Evolutionary conservation across 2,888 invertebrate species (phyloP).

Genomic region (Eupeodes luniger): DNA sequence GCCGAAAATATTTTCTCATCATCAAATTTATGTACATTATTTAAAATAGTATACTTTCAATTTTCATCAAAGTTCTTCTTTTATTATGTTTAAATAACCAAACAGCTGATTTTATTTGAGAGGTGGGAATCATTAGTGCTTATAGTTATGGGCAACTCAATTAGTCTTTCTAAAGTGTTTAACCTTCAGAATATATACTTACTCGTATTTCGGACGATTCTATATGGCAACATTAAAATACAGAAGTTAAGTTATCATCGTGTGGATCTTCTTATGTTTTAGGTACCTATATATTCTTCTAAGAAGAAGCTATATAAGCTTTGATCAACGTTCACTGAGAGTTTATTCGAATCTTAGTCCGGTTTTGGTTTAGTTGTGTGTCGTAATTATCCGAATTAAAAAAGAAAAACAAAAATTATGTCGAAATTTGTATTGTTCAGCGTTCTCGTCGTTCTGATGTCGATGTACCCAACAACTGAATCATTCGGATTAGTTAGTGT

Average conservation of each 20-base stretch:
- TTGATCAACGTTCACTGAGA: conserved; percentile 50
- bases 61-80: not conserved
- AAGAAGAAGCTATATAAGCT: conserved; percentile 67
- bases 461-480: conserved; percentile 47
- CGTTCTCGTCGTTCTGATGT: conserved; percentile 55
- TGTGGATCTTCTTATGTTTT: not conserved
- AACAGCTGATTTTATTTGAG: conserved; percentile 32
- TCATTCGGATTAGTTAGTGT: conserved; percentile 62
- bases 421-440: conserved; percentile 51
- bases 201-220: conserved; percentile 39
- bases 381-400: conserved; percentile 2
- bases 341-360: conserved; percentile 63
- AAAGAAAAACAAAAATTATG: conserved; percentile 41
- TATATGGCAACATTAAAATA: conserved; percentile 23
- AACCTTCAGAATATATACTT: conserved; percentile 64
- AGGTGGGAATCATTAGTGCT: conserved; percentile 28
- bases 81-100: not conserved
- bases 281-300: not conserved
- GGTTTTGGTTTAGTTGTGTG: conserved; percentile 59
- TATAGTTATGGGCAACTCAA: conserved; percentile 8
- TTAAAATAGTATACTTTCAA: conserved; percentile 8
- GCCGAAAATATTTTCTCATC: not conserved
- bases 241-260: conserved; percentile 20
- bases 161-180: conserved; percentile 31
- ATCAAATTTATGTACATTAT: not conserved